Evolutionary conservation across 1,140 invertebrate species (phyloP).

Genomic region (Pristionchus pacificus): DNA sequence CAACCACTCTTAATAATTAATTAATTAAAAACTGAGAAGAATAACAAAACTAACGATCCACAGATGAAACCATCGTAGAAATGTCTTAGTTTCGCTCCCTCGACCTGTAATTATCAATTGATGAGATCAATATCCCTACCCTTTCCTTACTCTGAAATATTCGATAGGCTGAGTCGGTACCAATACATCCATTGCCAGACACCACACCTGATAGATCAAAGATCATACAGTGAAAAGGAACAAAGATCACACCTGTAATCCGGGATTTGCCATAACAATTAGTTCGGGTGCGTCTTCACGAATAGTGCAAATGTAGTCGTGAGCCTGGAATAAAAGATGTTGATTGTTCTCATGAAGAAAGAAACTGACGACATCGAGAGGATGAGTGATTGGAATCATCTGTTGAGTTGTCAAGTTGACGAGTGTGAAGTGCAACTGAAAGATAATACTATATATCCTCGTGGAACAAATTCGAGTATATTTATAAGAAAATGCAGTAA

Average conservation of each 20-base stretch:
- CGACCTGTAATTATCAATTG: conserved; percentile 39
- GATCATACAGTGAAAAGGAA: neutral
- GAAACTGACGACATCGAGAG: neutral
- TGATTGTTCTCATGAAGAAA: neutral
- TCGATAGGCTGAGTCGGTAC: neutral
- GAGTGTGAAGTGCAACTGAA: neutral
- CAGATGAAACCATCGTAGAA: conserved; percentile 57
- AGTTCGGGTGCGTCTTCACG: conserved; percentile 53
- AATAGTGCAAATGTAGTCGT: conserved; percentile 50
- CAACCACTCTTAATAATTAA: conserved; percentile 19
- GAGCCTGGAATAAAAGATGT: neutral
- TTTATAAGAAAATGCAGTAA: too few relatives aligned
- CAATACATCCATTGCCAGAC: neutral
- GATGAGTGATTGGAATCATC: neutral
- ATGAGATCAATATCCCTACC: too few relatives aligned
- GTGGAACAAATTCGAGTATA: neutral
- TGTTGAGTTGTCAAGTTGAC: neutral
- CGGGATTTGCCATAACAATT: conserved; percentile 51
- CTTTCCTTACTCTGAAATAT: too few relatives aligned
- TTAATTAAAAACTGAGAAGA: neutral
- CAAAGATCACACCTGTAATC: conserved; percentile 27
- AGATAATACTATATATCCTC: neutral
- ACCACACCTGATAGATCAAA: neutral
- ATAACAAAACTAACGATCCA: neutral
- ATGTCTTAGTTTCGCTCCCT: conserved; percentile 50